Evolutionary conservation across 2,797 vertebrate genomes (phyloP).

Genomic region (Rhincodon typus): DNA sequence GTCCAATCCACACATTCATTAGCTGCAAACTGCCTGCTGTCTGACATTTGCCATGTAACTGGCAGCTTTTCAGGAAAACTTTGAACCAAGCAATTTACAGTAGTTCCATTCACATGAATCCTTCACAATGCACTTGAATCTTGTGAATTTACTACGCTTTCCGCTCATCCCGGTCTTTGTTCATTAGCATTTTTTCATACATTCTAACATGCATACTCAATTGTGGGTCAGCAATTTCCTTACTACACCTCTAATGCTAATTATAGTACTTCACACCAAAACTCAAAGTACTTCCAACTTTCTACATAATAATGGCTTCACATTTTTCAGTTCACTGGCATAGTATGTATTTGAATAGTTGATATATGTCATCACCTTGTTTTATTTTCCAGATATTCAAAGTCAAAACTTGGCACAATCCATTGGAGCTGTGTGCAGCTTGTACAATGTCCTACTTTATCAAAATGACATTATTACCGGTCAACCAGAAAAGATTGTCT

Average conservation of each 20-base stretch:
- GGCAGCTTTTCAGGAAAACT: conserved; percentile 45
- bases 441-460: background rate
- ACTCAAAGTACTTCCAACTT: conserved; percentile 5
- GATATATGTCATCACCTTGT: conserved; percentile 13
- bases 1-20: conserved; percentile 43
- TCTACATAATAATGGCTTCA: conserved; percentile 8
- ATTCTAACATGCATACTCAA: conserved; percentile 1
- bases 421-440: background rate
- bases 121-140: conserved; percentile 42
- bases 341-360: conserved; percentile 18
- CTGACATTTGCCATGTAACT: conserved; percentile 46
- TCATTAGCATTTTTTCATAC: background rate
- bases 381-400: conserved; percentile 33
- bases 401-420: conserved; percentile 10
- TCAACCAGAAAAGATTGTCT: background rate
- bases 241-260: background rate
- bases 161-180: background rate
- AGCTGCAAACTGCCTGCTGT: conserved; percentile 38
- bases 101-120: conserved; percentile 39
- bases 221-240: background rate
- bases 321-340: conserved; percentile 15
- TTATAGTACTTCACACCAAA: conserved; percentile 2
- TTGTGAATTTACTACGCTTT: conserved; percentile 39
- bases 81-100: conserved; percentile 39
- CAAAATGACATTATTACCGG: background rate